These are phyloP conservation scores for Polymixis lichenea DNA, from an alignment of 2,888 invertebrate species.

Conservation along the genomic window DNA sequence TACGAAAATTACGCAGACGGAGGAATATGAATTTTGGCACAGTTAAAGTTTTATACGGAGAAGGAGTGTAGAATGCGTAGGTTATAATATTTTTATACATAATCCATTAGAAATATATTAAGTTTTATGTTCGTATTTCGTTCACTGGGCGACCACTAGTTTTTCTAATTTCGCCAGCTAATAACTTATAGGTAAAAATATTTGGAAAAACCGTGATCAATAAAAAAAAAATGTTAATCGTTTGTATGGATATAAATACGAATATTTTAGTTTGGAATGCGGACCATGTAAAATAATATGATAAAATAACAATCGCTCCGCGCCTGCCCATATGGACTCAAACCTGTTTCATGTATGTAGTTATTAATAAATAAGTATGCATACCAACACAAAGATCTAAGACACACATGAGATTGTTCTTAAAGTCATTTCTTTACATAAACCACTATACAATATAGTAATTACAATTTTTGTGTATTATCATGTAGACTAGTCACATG, in stretches of 20 bases:
- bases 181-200: slow-evolving; percentile 47
- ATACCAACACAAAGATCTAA: slow-evolving; percentile 60
- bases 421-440: too few relatives aligned
- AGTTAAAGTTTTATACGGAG: too few relatives aligned
- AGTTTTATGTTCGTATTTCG: too few relatives aligned
- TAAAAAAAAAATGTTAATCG: slow-evolving; percentile 64
- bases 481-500: background rate
- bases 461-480: background rate
- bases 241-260: slow-evolving; percentile 59
- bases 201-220: slow-evolving; percentile 66
- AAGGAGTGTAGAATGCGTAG: too few relatives aligned
- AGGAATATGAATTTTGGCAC: too few relatives aligned
- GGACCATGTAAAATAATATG: slow-evolving; percentile 81
- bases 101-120: too few relatives aligned
- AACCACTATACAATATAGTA: background rate
- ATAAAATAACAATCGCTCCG: slow-evolving; percentile 83
- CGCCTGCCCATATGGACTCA: slow-evolving; percentile 80
- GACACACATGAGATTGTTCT: slow-evolving; percentile 63
- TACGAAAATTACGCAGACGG: too few relatives aligned
- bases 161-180: slow-evolving; percentile 46
- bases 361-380: slow-evolving; percentile 69
- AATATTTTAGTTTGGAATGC: slow-evolving; percentile 78
- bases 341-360: slow-evolving; percentile 79
- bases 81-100: too few relatives aligned
- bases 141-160: too few relatives aligned